Evolutionary conservation across 2,888 invertebrate species (phyloP).

Genomic region (Timema podura): DNA sequence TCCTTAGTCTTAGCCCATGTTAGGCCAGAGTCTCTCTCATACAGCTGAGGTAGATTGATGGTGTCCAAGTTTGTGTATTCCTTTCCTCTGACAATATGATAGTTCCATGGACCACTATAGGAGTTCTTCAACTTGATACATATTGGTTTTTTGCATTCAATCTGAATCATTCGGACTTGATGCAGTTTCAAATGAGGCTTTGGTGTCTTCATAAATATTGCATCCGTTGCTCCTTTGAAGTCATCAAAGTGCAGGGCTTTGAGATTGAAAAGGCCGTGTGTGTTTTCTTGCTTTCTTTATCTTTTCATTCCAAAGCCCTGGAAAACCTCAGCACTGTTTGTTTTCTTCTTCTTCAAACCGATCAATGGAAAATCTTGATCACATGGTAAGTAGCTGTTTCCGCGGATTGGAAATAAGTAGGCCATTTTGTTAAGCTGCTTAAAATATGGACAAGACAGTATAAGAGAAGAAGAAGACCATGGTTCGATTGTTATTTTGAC

Average conservation of each 20-base stretch:
- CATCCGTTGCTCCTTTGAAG: neutral
- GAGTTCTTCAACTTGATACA: neutral
- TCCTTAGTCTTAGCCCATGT: no score
- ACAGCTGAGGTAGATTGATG: constrained; percentile 10
- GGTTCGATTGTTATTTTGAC: neutral
- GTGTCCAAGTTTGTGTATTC: neutral
- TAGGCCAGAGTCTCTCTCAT: neutral
- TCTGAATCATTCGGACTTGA: neutral
- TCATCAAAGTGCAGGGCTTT: neutral
- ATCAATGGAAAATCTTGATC: constrained; percentile 7
- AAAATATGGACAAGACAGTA: constrained; percentile 7
- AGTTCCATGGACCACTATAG: neutral
- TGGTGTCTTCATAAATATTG: neutral
- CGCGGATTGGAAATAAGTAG: neutral
- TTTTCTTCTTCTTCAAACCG: neutral
- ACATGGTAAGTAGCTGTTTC: neutral
- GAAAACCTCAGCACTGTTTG: neutral
- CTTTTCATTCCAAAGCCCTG: no score
- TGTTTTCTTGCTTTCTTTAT: neutral
- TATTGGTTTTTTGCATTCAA: neutral
- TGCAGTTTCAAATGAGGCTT: neutral
- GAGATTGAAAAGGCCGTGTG: constrained; percentile 2
- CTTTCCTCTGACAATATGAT: neutral
- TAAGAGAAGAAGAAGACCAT: neutral
- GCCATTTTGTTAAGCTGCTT: neutral